Percentiles rank a stretch among this genome's conserved stretches.
phyloP scores from a whole-genome alignment of 2,113 vertebrate species.

The Odontophorus gujanensis region DNA sequence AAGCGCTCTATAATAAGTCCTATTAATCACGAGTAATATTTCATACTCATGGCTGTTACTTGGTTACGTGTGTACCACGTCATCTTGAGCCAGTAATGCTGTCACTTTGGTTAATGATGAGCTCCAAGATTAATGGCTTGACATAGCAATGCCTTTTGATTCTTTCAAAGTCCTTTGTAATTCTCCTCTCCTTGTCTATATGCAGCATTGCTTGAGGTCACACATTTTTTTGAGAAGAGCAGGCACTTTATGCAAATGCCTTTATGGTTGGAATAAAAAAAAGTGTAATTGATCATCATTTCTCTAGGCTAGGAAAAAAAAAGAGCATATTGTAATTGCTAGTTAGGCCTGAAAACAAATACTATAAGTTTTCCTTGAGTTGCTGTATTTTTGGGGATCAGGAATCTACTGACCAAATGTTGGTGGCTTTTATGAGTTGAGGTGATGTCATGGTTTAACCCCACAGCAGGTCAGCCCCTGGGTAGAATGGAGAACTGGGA shows the following conservation, averaged over 20 bases:
- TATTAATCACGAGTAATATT: not conserved
- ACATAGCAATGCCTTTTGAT: not conserved
- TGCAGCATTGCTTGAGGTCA: not conserved
- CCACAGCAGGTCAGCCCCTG: not conserved
- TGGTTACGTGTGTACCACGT: not conserved
- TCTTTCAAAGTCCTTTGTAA: not conserved
- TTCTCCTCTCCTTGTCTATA: not conserved
- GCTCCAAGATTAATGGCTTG: conserved; percentile 13
- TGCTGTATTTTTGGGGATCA: not conserved
- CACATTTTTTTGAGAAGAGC: not conserved
- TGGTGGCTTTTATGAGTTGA: not conserved
- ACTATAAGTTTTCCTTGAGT: not conserved
- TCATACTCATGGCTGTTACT: not conserved
- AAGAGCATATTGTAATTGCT: not conserved
- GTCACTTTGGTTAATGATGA: not conserved
- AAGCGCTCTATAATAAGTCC: not conserved
- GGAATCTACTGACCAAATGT: not conserved
- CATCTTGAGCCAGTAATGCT: not conserved
- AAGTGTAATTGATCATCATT: fast-evolving
- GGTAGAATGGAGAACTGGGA: not conserved
- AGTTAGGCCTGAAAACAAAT: not conserved
- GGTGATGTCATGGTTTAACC: not conserved
- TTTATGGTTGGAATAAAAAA: not conserved
- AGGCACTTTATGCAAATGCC: not conserved
- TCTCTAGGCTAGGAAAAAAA: not conserved